These are phyloP conservation scores for Furcifer pardalis DNA, from an alignment of 2,797 vertebrate species.

Conservation along the genomic window DNA sequence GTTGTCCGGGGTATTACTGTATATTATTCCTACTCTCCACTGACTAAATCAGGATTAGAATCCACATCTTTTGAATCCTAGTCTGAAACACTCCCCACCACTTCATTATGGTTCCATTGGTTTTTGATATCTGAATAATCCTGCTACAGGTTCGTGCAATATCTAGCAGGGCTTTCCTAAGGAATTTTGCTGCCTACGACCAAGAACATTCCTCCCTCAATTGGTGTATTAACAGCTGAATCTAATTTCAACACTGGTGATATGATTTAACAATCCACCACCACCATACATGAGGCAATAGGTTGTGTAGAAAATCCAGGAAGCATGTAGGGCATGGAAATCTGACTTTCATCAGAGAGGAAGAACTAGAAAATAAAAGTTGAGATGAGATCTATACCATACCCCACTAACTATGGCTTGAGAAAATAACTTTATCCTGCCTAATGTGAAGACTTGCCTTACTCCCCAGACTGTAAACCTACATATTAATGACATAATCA, in stretches of 20 bases:
- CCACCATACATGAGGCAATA: not conserved
- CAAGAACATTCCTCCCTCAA: no score
- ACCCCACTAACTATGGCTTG: not conserved
- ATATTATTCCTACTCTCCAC: no score
- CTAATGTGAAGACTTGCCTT: not conserved
- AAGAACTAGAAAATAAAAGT: no score
- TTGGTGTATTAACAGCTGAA: not conserved
- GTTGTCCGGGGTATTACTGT: no score
- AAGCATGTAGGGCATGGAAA: not conserved
- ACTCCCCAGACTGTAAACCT: not conserved
- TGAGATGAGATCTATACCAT: no score
- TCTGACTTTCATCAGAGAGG: not conserved
- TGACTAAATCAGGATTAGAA: no score
- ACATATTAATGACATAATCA: not conserved
- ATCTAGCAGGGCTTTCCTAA: not conserved
- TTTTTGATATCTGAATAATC: not conserved
- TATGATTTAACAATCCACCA: not conserved
- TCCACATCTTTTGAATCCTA: no score
- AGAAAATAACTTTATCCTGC: not conserved
- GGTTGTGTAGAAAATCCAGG: not conserved
- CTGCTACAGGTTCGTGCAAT: not conserved
- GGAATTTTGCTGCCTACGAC: no score
- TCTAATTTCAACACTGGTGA: not conserved
- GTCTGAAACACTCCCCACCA: no score
- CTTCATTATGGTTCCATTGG: no score